phyloP scores from a whole-genome alignment of 1,140 invertebrate genomes.

The Aphelenchoides avenae region DNA sequence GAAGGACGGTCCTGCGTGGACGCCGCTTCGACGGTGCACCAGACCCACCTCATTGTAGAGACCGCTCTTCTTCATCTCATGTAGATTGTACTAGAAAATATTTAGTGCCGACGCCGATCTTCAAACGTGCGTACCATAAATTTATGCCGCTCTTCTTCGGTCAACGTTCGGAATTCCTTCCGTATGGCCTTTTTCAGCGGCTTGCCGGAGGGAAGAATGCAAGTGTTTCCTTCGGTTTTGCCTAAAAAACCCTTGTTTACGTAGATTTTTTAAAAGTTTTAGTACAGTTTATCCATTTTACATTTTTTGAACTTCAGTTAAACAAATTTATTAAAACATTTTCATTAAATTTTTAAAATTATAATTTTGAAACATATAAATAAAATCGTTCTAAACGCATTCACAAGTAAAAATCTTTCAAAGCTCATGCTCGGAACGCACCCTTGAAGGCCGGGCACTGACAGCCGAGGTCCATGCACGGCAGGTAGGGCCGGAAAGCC shows the following conservation, averaged over 20 bases:
- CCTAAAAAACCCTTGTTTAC: conserved; percentile 5
- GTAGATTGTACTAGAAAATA: conserved; percentile 49
- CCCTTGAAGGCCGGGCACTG: conserved; percentile 46
- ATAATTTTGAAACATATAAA: conserved; percentile 13
- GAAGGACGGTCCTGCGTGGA: conserved; percentile 55
- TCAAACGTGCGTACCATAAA: conserved; percentile 34
- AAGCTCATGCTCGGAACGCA: conserved; percentile 14
- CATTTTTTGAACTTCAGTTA: background rate
- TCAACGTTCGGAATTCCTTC: conserved; percentile 61
- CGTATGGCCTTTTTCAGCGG: conserved; percentile 47
- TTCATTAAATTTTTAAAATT: background rate
- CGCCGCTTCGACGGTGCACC: conserved; percentile 44
- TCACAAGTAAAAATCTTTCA: conserved; percentile 27
- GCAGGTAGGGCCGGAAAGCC: conserved; percentile 32
- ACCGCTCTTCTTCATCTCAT: conserved; percentile 38
- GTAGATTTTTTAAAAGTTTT: background rate
- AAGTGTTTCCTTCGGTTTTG: conserved; percentile 25
- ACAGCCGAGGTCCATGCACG: conserved; percentile 51
- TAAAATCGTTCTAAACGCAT: background rate
- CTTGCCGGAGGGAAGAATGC: conserved; percentile 46
- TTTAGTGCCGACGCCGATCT: conserved; percentile 10
- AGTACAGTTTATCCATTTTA: background rate
- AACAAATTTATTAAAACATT: no score
- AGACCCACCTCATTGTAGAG: conserved; percentile 32
- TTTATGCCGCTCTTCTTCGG: conserved; percentile 52